Evolutionary conservation across 1,140 invertebrate genomes (phyloP).

Genomic region (Oncopeltus fasciatus): DNA sequence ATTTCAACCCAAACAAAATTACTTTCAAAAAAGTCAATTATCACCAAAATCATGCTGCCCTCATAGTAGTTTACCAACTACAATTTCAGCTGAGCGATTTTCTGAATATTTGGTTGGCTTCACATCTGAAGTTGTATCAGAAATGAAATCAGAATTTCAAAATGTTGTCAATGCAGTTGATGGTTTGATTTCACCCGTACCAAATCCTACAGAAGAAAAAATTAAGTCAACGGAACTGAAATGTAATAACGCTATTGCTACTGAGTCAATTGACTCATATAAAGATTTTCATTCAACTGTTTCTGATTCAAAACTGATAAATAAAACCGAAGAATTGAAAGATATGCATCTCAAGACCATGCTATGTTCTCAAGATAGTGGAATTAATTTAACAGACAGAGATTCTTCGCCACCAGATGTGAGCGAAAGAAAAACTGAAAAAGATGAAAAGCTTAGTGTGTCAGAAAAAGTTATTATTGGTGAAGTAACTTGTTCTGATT

Average conservation of each 20-base stretch:
- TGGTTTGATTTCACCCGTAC: conserved; percentile 44
- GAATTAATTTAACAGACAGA: conserved; percentile 56
- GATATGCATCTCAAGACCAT: conserved; percentile 34
- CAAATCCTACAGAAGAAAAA: neutral
- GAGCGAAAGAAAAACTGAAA: conserved; percentile 17
- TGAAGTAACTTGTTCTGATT: conserved; percentile 7
- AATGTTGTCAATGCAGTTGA: conserved; percentile 56
- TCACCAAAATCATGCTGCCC: neutral
- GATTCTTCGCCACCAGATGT: conserved; percentile 29
- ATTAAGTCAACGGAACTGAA: too few species aligned
- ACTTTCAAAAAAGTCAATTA: neutral
- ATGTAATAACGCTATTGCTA: too few species aligned
- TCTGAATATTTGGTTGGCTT: conserved; percentile 60
- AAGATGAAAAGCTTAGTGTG: neutral
- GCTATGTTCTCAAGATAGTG: conserved; percentile 58
- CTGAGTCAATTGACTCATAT: too few species aligned
- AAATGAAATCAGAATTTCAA: conserved; percentile 59
- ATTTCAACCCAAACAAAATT: too few species aligned
- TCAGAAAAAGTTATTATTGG: neutral
- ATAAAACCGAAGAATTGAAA: too few species aligned
- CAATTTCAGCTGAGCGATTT: conserved; percentile 53
- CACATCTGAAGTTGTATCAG: conserved; percentile 59
- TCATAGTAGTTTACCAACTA: neutral
- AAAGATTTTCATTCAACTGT: too few species aligned
- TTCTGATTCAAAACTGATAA: too few species aligned